Conservation (phyloP, 2,888 invertebrate species). For the Resseliella maxima region DNA sequence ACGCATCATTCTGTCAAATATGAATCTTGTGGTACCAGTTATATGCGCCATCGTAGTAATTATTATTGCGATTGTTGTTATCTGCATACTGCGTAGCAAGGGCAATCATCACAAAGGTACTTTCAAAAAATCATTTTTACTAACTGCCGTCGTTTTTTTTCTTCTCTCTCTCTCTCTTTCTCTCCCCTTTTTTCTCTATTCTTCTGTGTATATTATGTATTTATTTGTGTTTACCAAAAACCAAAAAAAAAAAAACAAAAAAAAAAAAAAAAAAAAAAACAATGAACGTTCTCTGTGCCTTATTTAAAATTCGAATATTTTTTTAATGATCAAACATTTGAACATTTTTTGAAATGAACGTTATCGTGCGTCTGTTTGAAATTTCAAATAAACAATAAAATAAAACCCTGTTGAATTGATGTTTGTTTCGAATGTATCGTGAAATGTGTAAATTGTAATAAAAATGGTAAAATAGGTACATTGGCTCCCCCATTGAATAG, state of each 20-base stretch:
- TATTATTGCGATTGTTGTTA: conserved; percentile 91
- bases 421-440: not conserved
- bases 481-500: conserved; percentile 81
- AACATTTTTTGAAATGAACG: no score
- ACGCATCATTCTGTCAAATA: conserved; percentile 88
- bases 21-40: conserved; percentile 93
- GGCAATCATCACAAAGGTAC: conserved; percentile 87
- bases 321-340: no score
- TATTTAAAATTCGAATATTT: no score
- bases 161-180: conserved; percentile 62
- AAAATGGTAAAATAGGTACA: conserved; percentile 72
- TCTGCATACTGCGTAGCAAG: conserved; percentile 89
- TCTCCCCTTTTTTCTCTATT: conserved; percentile 59
- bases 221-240: not conserved
- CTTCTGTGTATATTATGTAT: not conserved
- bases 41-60: conserved; percentile 92
- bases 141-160: conserved; percentile 62
- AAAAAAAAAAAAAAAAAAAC: no score
- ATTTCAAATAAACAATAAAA: no score
- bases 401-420: not conserved
- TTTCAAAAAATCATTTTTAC: conserved; percentile 65
- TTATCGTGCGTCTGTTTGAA: not conserved
- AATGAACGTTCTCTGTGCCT: not conserved
- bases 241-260: no score
- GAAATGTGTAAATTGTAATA: not conserved